Evolutionary conservation across 2,797 vertebrate species (phyloP).

Genomic region (Scyliorhinus canicula): DNA sequence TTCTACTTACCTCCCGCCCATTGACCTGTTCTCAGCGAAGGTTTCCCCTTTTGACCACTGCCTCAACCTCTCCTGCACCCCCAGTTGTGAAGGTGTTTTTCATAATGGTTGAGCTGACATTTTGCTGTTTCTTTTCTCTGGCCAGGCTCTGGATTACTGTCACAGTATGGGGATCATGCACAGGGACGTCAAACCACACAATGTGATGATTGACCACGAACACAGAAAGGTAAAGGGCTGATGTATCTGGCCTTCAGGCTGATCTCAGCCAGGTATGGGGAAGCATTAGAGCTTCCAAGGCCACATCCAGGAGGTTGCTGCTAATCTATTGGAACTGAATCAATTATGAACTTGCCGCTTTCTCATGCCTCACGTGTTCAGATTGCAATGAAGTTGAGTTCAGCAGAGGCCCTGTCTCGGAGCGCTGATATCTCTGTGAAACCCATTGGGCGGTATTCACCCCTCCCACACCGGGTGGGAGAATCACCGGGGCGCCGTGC

Average conservation of each 20-base stretch:
- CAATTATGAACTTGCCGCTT: not conserved
- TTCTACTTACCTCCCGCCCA: too few species aligned
- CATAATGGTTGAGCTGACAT: not conserved
- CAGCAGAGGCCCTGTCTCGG: not conserved
- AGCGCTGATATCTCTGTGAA: too few species aligned
- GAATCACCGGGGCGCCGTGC: too few species aligned
- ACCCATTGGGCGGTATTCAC: too few species aligned
- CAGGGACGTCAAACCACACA: constrained; percentile 63
- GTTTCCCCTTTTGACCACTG: too few species aligned
- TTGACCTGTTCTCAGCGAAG: not conserved
- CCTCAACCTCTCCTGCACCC: not conserved
- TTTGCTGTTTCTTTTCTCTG: not conserved
- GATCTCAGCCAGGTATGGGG: not conserved
- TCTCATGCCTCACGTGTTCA: not conserved
- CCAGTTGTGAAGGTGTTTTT: not conserved
- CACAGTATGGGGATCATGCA: constrained; percentile 68
- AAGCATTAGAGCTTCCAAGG: not conserved
- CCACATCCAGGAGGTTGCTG: not conserved
- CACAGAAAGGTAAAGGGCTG: constrained; percentile 56
- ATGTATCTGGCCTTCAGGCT: not conserved
- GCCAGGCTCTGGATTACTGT: constrained; percentile 45
- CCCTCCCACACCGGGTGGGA: too few species aligned
- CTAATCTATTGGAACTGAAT: not conserved
- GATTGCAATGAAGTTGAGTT: not conserved
- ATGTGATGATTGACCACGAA: constrained; percentile 65